phyloP scores from a whole-genome alignment of 2,113 vertebrate genomes.

The Carassius gibelio region DNA sequence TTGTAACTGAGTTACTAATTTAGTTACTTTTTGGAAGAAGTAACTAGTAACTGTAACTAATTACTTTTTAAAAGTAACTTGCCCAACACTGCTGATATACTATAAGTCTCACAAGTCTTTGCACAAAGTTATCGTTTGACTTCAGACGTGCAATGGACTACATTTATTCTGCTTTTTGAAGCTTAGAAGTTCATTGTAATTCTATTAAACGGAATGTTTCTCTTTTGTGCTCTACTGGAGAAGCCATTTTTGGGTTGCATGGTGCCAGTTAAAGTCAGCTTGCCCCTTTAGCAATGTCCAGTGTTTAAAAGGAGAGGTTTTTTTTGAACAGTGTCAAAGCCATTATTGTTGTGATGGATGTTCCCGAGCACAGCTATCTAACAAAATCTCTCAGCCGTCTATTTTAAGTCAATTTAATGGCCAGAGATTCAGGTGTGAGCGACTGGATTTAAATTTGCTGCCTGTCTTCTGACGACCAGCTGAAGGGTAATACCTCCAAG shows the following conservation, averaged over 20 bases:
- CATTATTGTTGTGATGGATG: slow-evolving; percentile 1
- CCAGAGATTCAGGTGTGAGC: neutral
- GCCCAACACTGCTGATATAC: too few species aligned
- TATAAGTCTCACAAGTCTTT: too few species aligned
- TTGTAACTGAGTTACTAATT: too few species aligned
- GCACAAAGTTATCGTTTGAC: neutral
- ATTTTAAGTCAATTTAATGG: slow-evolving; percentile 22
- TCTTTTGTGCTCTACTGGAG: neutral
- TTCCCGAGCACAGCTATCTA: neutral
- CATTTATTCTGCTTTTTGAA: neutral
- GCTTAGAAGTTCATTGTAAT: neutral
- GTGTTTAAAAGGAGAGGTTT: neutral
- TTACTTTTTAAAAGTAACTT: too few species aligned
- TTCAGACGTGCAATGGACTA: neutral
- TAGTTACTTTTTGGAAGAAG: too few species aligned
- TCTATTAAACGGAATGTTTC: neutral
- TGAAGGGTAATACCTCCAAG: slow-evolving; percentile 62
- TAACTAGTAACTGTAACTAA: too few species aligned
- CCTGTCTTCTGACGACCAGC: slow-evolving; percentile 58
- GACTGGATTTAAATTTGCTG: slow-evolving; percentile 52
- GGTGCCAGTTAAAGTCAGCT: neutral
- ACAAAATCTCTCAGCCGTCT: neutral
- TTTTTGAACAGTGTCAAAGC: neutral
- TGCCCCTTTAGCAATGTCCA: neutral
- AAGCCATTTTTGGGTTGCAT: neutral